phyloP scores from a whole-genome alignment of 1,140 invertebrate species.

The Nebria ingens region DNA sequence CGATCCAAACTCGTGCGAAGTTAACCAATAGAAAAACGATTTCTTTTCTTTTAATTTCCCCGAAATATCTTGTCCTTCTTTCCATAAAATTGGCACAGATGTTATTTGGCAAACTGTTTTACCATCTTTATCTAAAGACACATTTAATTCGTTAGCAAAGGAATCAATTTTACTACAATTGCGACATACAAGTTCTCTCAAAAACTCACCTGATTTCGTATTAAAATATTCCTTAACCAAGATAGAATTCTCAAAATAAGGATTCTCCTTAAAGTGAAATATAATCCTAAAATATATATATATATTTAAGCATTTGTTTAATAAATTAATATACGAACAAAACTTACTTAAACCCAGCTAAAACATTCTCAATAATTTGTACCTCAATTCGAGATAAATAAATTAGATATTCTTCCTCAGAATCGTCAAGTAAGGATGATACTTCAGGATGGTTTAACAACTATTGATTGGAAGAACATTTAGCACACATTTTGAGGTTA shows the following conservation, averaged over 20 bases:
- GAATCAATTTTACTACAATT: no score
- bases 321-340: no score
- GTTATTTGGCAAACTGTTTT: neutral
- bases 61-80: slow-evolving; percentile 2
- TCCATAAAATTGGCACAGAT: neutral
- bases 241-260: neutral
- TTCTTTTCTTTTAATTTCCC: neutral
- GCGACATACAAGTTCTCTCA: neutral
- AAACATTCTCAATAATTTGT: neutral
- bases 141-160: no score
- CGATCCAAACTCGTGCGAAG: neutral
- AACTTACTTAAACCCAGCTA: neutral
- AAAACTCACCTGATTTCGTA: neutral
- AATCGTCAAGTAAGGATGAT: neutral
- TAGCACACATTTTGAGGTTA: neutral
- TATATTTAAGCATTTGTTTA: neutral
- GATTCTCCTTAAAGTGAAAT: slow-evolving; percentile 2
- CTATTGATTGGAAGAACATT: neutral
- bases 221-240: slow-evolving; percentile 1
- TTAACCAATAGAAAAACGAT: neutral
- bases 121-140: neutral
- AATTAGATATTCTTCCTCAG: neutral
- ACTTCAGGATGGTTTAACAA: neutral
- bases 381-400: neutral
- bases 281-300: neutral